These are phyloP conservation scores for Garra rufa DNA, from an alignment of 2,113 vertebrate species.

Conservation along the genomic window DNA sequence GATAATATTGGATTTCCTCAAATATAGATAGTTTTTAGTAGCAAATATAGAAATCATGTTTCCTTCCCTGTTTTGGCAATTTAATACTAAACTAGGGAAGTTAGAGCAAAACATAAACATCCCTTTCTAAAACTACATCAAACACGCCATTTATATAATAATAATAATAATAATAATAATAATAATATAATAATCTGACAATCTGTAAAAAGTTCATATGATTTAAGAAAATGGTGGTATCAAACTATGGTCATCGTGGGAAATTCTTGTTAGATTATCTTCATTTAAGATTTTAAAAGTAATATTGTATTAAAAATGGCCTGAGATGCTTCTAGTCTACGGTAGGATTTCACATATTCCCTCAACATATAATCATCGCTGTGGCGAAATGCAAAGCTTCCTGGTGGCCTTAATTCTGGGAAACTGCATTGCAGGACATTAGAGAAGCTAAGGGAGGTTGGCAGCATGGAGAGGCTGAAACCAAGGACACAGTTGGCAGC, in stretches of 20 bases:
- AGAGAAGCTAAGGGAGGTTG: slow-evolving; percentile 42
- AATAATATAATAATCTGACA: too few relatives aligned
- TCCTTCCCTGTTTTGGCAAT: background rate
- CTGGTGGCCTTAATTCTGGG: slow-evolving; percentile 43
- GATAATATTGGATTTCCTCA: background rate
- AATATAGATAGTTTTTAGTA: background rate
- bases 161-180: too few relatives aligned
- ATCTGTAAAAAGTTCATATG: too few relatives aligned
- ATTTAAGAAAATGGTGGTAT: too few relatives aligned
- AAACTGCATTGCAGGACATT: slow-evolving; percentile 51
- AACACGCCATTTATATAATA: background rate
- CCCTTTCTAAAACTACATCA: background rate
- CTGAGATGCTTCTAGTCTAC: background rate
- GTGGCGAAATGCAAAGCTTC: slow-evolving; percentile 14
- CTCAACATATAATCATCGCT: background rate
- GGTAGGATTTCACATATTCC: background rate
- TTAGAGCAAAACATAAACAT: background rate
- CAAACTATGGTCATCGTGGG: background rate
- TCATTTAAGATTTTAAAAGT: background rate
- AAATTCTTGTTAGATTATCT: background rate
- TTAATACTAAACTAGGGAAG: background rate
- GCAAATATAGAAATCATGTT: background rate
- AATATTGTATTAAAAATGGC: background rate
- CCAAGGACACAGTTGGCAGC: slow-evolving; percentile 47
- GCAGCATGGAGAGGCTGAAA: slow-evolving; percentile 46